Evolutionary conservation across 2,888 invertebrate species (phyloP).

Genomic region (Myathropa florea): DNA sequence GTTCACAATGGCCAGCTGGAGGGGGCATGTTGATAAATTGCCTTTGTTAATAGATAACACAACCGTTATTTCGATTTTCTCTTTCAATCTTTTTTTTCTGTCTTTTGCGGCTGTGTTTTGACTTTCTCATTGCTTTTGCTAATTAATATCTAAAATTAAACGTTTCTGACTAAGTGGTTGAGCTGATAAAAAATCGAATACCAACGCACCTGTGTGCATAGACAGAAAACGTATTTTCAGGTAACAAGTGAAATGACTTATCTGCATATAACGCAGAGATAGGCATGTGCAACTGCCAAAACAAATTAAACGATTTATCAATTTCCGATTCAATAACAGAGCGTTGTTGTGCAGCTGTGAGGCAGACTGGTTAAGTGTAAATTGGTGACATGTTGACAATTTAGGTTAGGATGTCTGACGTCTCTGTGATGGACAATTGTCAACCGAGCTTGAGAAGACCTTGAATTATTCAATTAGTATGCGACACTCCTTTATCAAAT

Average conservation of each 20-base stretch:
- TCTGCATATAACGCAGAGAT: neutral
- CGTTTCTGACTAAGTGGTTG: slow-evolving; percentile 20
- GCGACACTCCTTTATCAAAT: neutral
- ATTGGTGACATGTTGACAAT: neutral
- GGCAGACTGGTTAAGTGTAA: neutral
- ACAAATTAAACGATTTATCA: slow-evolving; percentile 6
- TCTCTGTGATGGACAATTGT: neutral
- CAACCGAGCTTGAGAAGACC: neutral
- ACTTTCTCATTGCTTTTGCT: slow-evolving; percentile 4
- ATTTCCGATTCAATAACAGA: neutral
- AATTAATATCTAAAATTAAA: slow-evolving; percentile 49
- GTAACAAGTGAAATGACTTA: neutral
- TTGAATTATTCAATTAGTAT: neutral
- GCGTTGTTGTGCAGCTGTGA: neutral
- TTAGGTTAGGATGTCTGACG: neutral
- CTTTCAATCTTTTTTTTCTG: neutral
- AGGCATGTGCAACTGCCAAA: neutral
- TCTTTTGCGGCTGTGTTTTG: neutral
- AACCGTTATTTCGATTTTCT: neutral
- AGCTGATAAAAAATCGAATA: slow-evolving; percentile 25
- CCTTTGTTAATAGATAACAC: neutral
- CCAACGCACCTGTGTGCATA: neutral
- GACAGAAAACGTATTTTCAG: neutral
- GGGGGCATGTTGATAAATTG: neutral
- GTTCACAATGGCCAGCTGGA: neutral